These are phyloP conservation scores for Cabera pusaria DNA, from an alignment of 2,888 invertebrate species.

Conservation along the genomic window DNA sequence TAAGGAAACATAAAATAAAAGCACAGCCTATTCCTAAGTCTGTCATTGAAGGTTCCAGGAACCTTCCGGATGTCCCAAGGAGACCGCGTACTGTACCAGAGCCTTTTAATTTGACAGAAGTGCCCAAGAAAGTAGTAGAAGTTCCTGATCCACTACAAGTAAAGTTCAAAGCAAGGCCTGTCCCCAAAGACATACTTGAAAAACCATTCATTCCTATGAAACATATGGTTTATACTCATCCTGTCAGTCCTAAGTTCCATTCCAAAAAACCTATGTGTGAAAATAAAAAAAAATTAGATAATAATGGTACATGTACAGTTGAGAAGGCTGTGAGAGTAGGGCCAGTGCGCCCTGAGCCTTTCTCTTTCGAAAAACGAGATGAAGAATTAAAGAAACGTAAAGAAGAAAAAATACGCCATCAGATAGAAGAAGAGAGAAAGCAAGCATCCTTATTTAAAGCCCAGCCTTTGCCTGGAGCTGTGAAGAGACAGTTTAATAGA, in stretches of 20 bases:
- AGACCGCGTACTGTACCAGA: constrained; percentile 84
- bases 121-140: constrained; percentile 63
- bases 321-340: constrained; percentile 52
- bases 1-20: constrained; percentile 86
- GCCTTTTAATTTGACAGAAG: constrained; percentile 86
- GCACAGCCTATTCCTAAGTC: constrained; percentile 86
- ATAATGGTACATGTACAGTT: too few relatives aligned
- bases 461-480: constrained; percentile 84
- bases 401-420: constrained; percentile 84
- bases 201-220: constrained; percentile 66
- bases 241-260: constrained; percentile 62
- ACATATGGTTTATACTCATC: constrained; percentile 52
- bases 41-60: constrained; percentile 77
- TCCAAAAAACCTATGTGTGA: constrained; percentile 49
- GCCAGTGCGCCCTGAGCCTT: constrained; percentile 77
- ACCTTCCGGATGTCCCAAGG: constrained; percentile 73
- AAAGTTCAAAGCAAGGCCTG: constrained; percentile 85
- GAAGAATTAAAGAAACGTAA: constrained; percentile 80
- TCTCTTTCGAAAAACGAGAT: constrained; percentile 88
- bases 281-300: constrained; percentile 33
- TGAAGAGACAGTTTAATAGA: constrained; percentile 67
- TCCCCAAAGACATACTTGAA: constrained; percentile 80
- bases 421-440: constrained; percentile 82
- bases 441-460: constrained; percentile 87
- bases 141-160: constrained; percentile 42